Conservation (phyloP, 2,113 vertebrate genomes). For the Psammodynastes pulverulentus region DNA sequence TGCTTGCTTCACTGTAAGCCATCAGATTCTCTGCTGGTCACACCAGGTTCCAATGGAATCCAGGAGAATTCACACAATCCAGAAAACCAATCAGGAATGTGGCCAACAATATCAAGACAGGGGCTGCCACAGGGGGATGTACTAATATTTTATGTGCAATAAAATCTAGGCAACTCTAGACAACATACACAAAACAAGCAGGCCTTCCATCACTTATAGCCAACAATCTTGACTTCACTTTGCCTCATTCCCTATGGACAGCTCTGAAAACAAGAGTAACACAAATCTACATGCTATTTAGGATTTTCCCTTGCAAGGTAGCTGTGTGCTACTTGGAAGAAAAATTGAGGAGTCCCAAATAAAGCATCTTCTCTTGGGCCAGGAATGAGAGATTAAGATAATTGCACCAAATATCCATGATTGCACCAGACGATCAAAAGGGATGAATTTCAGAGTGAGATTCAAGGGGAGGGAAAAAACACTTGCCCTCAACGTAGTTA, state of each 20-base stretch:
- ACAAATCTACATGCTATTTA: neutral
- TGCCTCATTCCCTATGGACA: neutral
- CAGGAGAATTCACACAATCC: neutral
- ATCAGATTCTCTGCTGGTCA: neutral
- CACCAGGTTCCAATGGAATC: neutral
- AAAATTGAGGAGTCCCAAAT: neutral
- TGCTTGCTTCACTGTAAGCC: neutral
- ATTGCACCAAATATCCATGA: no score
- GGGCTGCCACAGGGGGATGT: neutral
- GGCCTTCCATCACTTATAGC: neutral
- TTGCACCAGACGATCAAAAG: neutral
- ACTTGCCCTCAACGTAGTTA: neutral
- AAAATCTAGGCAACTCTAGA: no score
- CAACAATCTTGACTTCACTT: neutral
- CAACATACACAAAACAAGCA: neutral
- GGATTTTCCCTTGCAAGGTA: no score
- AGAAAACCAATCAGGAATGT: neutral
- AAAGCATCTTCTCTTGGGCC: neutral
- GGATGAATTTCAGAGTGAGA: neutral
- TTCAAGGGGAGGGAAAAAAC: neutral
- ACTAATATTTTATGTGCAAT: neutral
- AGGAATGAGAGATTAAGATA: no score
- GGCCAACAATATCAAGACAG: neutral
- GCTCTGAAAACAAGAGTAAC: neutral
- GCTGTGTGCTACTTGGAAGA: neutral